Evolutionary conservation across 1,140 invertebrate genomes (phyloP), one percentile per base, ranked within the genome.

Genomic region (Zaprionus ornatus): DNA sequence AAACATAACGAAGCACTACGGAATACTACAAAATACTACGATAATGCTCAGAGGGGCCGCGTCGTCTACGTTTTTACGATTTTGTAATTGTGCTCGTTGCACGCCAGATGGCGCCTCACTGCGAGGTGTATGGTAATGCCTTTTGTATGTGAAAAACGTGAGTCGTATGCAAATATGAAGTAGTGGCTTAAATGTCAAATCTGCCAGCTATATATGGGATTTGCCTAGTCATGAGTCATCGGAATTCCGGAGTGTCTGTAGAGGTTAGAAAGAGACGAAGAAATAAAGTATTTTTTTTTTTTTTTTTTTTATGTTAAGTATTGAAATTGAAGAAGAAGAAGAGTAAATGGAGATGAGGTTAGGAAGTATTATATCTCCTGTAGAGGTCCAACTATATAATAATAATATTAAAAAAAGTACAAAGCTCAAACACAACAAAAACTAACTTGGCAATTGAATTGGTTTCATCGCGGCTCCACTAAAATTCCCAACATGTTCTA

Each of bases 91-190:
- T 50, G 72, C 57, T 75, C 29, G 70, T 75, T 64, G 45, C 54
- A 17, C 54, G 15, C 23, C 29, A 59, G 64, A 59, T 64, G 73
- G 73, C 73, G 67, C 73, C 67, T 40, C 35, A 52, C 50, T 19
- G 42, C 45, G n/a, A 69, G 66, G 66, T 74, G 69, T 74, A n/a
- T n/a, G n/a, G n/a, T n/a, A 69, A 80, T 80, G 73, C 83, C 72
- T 57, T 50, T 45, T 17, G 40, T 45, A 45, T 15, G 50, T 56
- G 59, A 10, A n/a, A 50, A 62, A 64, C 77, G 80, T 83, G 77
- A 57, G 66, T 25, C 50, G 80, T 48, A 27, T 66, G 45, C 48
- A 65, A 83, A 77, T 59, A 68, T 13, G 52, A 64, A 25, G 40
- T 17, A 23, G 40, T 17, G 17, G 19, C 21, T 48, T 19, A 59